Base-by-base conservation (phyloP, 2,888 invertebrate species). In the Campoplex capitator region DNA sequence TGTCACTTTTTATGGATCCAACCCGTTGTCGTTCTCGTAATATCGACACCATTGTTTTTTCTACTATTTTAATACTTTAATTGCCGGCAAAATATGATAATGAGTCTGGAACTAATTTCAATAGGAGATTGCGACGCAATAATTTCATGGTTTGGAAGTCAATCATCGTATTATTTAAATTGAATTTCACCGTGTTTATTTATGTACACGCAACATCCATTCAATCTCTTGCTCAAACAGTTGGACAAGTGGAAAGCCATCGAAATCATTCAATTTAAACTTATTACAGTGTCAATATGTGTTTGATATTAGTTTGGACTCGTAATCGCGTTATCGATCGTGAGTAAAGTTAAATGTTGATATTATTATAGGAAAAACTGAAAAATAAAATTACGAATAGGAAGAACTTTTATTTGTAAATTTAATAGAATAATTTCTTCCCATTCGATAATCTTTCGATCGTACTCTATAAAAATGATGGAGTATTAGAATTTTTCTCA, bases 401-500 rank as follows among this genome's bases (percentile, higher is more conserved):
- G 1, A 2, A 32, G 16, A 32, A 32, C 11, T 16, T 6, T 9
- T 0, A 32, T 16, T 32, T 28, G 13, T 32, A 32, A 51, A 51
- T n/a, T 62, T 62, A 1, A 16, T 28, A 13, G 28, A 8, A 58
- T 32, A 32, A 62, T 23, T 73, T 18, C 2, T n/a, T 32, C 35
- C 3, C n/a, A 35, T 54, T 32, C 0, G n/a, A 51, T 32, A n/a
- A 73, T 54, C 18, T 73, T 28, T 73, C 32, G 13, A 18, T 32
- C 32, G 71, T n/a, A 48, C 35, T 85, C 8, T 84, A 48, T 65
- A 65, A 58, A 56, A 76, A 58, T 70, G 82, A 68, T 45, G 56
- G 11, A 83, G 81, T 74, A 83, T 89, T 86, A 87, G 81, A 70
- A 77, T 85, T 71, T 67, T 76, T 42, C 9, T 71, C 23, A n/a